Conservation (phyloP, 2,888 invertebrate genomes). For the Lycocerus yunnanus region DNA sequence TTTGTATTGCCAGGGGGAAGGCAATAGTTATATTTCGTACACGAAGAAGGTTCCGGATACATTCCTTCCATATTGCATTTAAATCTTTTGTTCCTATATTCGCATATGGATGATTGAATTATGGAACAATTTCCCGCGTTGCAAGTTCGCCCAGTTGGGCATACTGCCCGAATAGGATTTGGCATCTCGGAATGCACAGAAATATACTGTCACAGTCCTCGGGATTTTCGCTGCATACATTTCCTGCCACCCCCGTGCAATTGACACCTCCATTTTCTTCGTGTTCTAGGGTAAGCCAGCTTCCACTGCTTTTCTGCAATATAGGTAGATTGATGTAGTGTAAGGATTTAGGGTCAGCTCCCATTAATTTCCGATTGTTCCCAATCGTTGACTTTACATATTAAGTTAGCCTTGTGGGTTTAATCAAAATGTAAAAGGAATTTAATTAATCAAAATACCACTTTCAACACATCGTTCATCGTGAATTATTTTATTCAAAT, state of each 20-base stretch:
- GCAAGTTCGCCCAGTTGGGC: not conserved
- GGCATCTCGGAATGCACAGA: not conserved
- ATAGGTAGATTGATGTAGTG: not conserved
- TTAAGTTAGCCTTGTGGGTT: no score
- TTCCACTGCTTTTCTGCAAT: not conserved
- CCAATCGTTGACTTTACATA: no score
- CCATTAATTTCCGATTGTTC: no score
- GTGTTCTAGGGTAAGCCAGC: not conserved
- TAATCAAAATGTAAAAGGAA: no score
- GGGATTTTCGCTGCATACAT: not conserved
- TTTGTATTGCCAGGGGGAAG: not conserved
- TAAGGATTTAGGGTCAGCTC: no score
- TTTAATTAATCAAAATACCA: no score
- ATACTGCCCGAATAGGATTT: not conserved
- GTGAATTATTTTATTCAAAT: no score
- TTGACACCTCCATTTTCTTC: no score
- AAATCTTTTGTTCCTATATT: not conserved
- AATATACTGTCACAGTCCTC: not conserved
- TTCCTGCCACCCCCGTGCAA: not conserved
- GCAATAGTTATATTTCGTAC: conserved; percentile 2
- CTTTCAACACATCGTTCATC: no score
- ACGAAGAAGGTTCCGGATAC: conserved; percentile 6
- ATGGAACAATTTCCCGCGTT: not conserved
- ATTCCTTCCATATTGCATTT: not conserved
- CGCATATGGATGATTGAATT: not conserved